Evolutionary conservation across 2,113 vertebrate species (phyloP).

Genomic region (Dissostichus mawsoni): DNA sequence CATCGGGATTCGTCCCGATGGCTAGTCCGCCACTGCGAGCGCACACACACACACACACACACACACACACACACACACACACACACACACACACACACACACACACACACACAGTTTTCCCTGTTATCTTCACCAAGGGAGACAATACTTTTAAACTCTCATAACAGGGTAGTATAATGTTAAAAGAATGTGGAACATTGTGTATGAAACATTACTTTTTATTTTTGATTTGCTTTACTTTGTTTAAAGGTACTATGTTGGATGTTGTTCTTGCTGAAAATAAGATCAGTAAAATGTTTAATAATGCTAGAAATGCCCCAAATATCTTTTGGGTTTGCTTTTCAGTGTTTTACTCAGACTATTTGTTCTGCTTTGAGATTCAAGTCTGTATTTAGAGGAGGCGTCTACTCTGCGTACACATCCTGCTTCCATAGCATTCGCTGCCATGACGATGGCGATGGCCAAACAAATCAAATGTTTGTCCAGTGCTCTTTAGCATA

Average conservation of each 20-base stretch:
- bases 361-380: neutral
- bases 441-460: conserved; percentile 48
- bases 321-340: neutral
- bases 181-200: neutral
- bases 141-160: neutral
- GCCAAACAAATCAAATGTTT: conserved; percentile 57
- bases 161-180: neutral
- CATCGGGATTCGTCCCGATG: too few species aligned
- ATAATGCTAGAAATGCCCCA: neutral
- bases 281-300: neutral
- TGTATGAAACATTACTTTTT: neutral
- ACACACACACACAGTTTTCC: neutral
- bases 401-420: neutral
- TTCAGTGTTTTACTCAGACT: too few species aligned
- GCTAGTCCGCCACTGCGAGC: too few species aligned
- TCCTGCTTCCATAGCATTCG: conserved; percentile 25
- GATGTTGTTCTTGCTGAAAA: conserved; percentile 8
- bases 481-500: conserved; percentile 31
- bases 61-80: too few species aligned
- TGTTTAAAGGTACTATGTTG: neutral
- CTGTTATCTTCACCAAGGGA: neutral
- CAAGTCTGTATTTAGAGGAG: neutral
- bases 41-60: too few species aligned
- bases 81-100: neutral
- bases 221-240: neutral